These are phyloP conservation scores for Cybosia mesomella DNA, from an alignment of 2,888 invertebrate species.

Conservation along the genomic window DNA sequence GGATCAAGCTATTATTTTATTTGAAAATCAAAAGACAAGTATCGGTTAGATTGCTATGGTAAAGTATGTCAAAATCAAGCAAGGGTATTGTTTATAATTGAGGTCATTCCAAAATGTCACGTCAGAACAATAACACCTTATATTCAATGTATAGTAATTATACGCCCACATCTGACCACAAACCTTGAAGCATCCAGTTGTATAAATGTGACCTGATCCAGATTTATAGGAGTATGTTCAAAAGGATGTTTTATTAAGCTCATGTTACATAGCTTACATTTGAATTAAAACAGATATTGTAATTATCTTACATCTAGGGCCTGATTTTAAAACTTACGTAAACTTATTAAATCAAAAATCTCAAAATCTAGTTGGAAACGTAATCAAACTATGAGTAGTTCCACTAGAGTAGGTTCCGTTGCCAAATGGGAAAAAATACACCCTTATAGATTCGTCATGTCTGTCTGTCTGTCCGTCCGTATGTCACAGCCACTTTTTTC, in stretches of 20 bases:
- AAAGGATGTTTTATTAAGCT: constrained; percentile 9
- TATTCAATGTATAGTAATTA: constrained; percentile 50
- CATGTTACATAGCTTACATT: neutral
- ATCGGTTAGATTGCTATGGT: constrained; percentile 3
- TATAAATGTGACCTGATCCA: constrained; percentile 47
- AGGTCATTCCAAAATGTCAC: constrained; percentile 52
- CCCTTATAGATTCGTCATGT: too few relatives aligned
- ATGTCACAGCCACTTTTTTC: too few relatives aligned
- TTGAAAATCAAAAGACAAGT: neutral
- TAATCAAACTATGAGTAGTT: too few relatives aligned
- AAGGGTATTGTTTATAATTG: constrained; percentile 40
- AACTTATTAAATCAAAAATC: too few relatives aligned
- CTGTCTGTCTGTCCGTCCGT: too few relatives aligned
- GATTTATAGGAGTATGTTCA: constrained; percentile 29
- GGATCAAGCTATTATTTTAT: too few relatives aligned
- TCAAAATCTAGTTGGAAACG: too few relatives aligned
- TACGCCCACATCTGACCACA: constrained; percentile 48
- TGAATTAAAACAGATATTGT: neutral
- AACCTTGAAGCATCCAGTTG: constrained; percentile 48
- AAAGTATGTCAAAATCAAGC: constrained; percentile 40
- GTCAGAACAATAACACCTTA: constrained; percentile 45
- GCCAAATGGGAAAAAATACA: too few relatives aligned
- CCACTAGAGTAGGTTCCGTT: too few relatives aligned
- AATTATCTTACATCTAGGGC: too few relatives aligned
- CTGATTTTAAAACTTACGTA: too few relatives aligned